These are phyloP conservation scores for Pseudomyrmex sp. DNA, from an alignment of 1,140 invertebrate species.

Conservation along the genomic window DNA sequence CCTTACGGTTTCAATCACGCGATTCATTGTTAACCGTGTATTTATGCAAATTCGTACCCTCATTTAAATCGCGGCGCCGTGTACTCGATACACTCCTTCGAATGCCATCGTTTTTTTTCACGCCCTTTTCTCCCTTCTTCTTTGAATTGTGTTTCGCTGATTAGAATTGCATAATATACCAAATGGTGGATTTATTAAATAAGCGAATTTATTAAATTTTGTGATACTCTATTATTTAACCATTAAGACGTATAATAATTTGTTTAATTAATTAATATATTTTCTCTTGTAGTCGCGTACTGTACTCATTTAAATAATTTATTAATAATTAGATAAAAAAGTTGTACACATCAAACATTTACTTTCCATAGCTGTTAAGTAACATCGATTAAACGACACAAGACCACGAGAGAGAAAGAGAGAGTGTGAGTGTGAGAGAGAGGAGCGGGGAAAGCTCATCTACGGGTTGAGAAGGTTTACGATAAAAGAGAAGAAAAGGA, in stretches of 20 bases:
- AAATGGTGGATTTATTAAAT: too few species aligned
- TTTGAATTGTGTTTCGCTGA: too few species aligned
- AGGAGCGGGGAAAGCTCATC: background rate
- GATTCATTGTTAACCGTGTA: background rate
- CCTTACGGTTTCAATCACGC: background rate
- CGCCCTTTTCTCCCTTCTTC: too few species aligned
- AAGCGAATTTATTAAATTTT: too few species aligned
- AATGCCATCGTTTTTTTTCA: background rate
- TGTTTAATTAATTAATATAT: background rate
- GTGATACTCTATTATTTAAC: too few species aligned
- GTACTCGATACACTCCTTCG: background rate
- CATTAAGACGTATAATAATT: too few species aligned
- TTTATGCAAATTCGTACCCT: slow-evolving; percentile 21
- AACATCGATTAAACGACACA: slow-evolving; percentile 12
- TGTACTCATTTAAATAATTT: too few species aligned
- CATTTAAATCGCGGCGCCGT: background rate
- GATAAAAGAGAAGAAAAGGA: slow-evolving; percentile 57
- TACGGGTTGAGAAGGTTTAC: slow-evolving; percentile 32
- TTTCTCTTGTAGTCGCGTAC: background rate
- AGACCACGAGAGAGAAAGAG: background rate
- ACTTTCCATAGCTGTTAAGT: background rate
- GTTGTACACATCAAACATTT: background rate
- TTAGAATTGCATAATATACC: too few species aligned
- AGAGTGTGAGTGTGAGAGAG: background rate
- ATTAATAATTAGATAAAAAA: too few species aligned